Base-by-base conservation (phyloP, 2,888 invertebrate species). In the Ethmia dodecea region DNA sequence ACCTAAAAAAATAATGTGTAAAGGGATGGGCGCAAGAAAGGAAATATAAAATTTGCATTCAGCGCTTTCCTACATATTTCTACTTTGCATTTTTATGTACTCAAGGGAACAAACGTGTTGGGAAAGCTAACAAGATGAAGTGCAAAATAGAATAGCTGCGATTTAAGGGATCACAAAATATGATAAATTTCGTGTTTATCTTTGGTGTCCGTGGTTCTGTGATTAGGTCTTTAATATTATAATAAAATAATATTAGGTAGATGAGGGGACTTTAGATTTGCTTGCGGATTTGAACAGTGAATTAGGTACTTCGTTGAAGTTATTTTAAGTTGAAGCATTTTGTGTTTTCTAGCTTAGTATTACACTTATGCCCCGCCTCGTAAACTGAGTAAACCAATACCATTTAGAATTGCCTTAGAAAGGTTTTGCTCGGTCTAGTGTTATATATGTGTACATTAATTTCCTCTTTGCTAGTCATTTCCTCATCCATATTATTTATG, bases 61-160 rank as follows among this genome's bases (percentile, higher is more conserved):
- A 52, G 37, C 51, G 49, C 55, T 62, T 54, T 60, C 51, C 50
- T 48, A 54, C 49, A 51, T n/a, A n/a, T 53, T 50, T 60, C 59
- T 52, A 50, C 47, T 73, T 69, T 60, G 60, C 65, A 67, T 73
- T 73, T 69, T 72, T 70, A 67, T 66, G 58, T 49, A 49, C 56
- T 53, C 47, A 44, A 47, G 62, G 60, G 61, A 57, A 49, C 42
- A 49, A 55, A 66, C 68, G 72, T 67, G 72, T 60, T 67, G 59
- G 44, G 67, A 45, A 57, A 62, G 56, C 52, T 64, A 66, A 68
- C 55, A 49, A 64, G 59, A 60, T 60, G 51, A 55, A n/a, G n/a
- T n/a, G n/a, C n/a, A 55, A 52, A 58, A 57, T 54, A 45, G 49
- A 59, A 52, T 38, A 42, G 41, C 43, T 42, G 37, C 52, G 45